Percentiles rank a stretch among this genome's conserved stretches.
Conservation (phyloP, 1,140 invertebrate species). For the Sipha flava region DNA sequence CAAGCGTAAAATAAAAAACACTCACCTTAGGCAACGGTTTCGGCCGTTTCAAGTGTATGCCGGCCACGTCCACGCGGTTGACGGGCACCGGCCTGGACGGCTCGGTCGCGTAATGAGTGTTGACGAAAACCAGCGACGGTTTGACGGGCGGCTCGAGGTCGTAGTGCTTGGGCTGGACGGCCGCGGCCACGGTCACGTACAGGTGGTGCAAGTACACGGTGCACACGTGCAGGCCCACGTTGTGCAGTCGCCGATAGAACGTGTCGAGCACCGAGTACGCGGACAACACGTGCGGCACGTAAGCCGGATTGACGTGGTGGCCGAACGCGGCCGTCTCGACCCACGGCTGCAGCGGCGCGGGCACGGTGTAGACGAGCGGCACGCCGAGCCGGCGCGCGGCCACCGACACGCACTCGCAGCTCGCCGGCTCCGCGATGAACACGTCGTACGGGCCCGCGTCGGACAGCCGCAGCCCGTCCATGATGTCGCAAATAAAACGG, state of each 20-base stretch:
- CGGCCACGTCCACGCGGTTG: constrained; percentile 8
- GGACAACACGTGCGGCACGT: not conserved
- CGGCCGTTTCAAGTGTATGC: constrained; percentile 34
- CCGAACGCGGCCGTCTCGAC: not conserved
- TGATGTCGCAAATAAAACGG: not conserved
- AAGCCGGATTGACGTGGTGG: not conserved
- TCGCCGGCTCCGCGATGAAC: not conserved
- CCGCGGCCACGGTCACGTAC: not conserved
- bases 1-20: too few species aligned
- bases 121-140: not conserved
- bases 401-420: not conserved
- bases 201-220: not conserved
- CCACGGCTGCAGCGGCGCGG: not conserved
- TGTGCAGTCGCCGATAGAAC: not conserved
- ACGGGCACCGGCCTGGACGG: not conserved
- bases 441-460: not conserved
- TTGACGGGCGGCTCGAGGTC: not conserved
- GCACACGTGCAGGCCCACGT: not conserved
- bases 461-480: not conserved
- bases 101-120: not conserved
- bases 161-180: not conserved
- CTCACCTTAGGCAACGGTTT: constrained; percentile 35
- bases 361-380: not conserved
- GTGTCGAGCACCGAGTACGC: not conserved
- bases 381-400: not conserved